phyloP scores from a whole-genome alignment of 2,888 invertebrate species.

The Drosophila formosana region DNA sequence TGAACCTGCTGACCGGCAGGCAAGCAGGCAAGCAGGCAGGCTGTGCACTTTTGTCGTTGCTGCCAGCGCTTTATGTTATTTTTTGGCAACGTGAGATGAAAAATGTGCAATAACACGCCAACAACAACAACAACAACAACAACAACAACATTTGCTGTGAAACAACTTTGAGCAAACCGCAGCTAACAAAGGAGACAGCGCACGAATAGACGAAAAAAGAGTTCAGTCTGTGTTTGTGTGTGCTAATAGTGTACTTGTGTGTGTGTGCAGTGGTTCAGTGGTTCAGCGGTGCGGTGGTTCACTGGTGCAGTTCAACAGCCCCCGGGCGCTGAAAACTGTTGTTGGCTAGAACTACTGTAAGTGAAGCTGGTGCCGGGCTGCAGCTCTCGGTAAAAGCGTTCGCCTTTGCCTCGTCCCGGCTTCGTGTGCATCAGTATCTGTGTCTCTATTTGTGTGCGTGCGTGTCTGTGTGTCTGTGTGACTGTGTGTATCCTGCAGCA shows the following conservation, averaged over 20 bases:
- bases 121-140: constrained; percentile 23
- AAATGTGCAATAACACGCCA: constrained; percentile 62
- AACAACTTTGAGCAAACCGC: constrained; percentile 22
- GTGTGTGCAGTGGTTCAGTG: neutral
- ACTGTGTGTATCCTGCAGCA: constrained; percentile 62
- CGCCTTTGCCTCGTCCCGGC: constrained; percentile 32
- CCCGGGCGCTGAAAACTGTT: constrained; percentile 50
- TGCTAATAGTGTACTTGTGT: neutral
- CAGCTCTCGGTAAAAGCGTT: constrained; percentile 34
- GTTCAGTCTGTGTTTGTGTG: constrained; percentile 43
- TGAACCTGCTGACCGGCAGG: constrained; percentile 67
- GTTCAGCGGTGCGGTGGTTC: constrained; percentile 19
- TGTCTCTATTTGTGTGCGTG: constrained; percentile 24
- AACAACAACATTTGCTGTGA: constrained; percentile 11
- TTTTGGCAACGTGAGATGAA: constrained; percentile 63
- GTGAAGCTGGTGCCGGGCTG: constrained; percentile 46
- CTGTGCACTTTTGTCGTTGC: constrained; percentile 24
- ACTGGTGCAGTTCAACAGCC: constrained; percentile 70
- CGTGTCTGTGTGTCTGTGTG: constrained; percentile 11
- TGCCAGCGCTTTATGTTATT: constrained; percentile 35
- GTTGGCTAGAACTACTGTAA: constrained; percentile 40
- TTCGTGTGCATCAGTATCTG: constrained; percentile 50
- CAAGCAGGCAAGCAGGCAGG: constrained; percentile 39
- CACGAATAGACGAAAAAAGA: constrained; percentile 43
- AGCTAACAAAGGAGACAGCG: constrained; percentile 23